Conservation (phyloP, 2,888 invertebrate species). For the Lasioglossum marginatum region DNA sequence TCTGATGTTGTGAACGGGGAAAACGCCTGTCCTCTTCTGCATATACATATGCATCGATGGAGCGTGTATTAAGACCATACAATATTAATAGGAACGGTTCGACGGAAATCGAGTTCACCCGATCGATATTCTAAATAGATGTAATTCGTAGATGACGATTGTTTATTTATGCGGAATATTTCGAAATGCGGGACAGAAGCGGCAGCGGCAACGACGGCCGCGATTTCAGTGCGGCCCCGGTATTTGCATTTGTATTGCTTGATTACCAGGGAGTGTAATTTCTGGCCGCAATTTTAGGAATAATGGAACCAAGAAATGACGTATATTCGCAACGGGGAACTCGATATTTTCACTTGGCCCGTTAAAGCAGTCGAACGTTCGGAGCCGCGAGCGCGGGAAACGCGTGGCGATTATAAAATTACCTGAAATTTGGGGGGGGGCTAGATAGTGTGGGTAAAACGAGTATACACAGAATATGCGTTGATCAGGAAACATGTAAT, state of each 20-base stretch:
- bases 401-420: conserved; percentile 22
- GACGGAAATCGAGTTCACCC: conserved; percentile 6
- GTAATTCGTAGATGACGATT: conserved; percentile 35
- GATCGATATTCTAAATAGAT: conserved; percentile 39
- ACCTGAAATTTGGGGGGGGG: conserved; percentile 6
- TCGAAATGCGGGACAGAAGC: conserved; percentile 14
- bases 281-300: conserved; percentile 39
- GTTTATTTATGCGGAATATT: conserved; percentile 58
- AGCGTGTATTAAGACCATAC: conserved; percentile 7
- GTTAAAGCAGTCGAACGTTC: neutral
- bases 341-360: conserved; percentile 16
- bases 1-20: neutral
- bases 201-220: neutral
- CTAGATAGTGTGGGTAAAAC: conserved; percentile 12
- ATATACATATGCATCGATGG: neutral
- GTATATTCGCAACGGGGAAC: neutral
- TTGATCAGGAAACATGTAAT: conserved; percentile 54
- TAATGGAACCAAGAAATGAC: conserved; percentile 44
- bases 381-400: neutral
- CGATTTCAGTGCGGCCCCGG: neutral
- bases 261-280: conserved; percentile 50
- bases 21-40: neutral
- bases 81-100: conserved; percentile 29
- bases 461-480: conserved; percentile 22
- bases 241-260: conserved; percentile 53